Evolutionary conservation across 2,797 vertebrate genomes (phyloP), one percentile per base, ranked within the genome.

Genomic region (Enteromius afrohamiltoni): DNA sequence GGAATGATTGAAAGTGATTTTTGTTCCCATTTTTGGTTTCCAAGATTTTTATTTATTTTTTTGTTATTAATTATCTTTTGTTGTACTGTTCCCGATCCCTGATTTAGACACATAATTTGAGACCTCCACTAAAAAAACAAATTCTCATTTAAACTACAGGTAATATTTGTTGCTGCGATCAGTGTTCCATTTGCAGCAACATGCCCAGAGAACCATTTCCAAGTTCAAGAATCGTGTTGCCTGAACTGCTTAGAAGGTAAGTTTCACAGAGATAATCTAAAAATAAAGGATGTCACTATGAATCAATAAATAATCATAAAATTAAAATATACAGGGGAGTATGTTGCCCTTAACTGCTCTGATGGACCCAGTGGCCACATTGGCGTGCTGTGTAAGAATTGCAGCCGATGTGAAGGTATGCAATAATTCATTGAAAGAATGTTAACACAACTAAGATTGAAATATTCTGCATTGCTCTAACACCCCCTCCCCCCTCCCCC

Each of bases 331-430:
- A 21, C 70, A 73, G 70, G 70, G 21, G 19, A 5, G 9, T 73
- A 51, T 51, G 70, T 73, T 31, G 0, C 17, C 9, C 19, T 0
- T 4, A 73, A 73, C 70, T 73, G 70, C 26, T 73, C 70, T 3
- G 0, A 0, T 0, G 17, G 0, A 31, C 4, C 2, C 0, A 1
- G 4, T 34, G 0, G 0, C 8, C 0, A 19, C 45, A 13, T 0
- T 13, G 47, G 47, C 13, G 17, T 0, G 47, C 0, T 0, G 1
- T 73, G 70, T 51, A 6, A 6, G 3, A 1, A 1, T 7, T 73
- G 70, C 47, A 2, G 5, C 47, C 51, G 23, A 13, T 73, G 70
- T 73, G 47, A 73, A 51, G 47, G 70, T 73, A 51, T 19, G n/a
- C 31, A 40, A 37, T 13, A 31, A 51, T 21, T 13, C 0, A 49